These are phyloP conservation scores for Melinopterus prodromus DNA, from an alignment of 2,888 invertebrate species.

Conservation along the genomic window DNA sequence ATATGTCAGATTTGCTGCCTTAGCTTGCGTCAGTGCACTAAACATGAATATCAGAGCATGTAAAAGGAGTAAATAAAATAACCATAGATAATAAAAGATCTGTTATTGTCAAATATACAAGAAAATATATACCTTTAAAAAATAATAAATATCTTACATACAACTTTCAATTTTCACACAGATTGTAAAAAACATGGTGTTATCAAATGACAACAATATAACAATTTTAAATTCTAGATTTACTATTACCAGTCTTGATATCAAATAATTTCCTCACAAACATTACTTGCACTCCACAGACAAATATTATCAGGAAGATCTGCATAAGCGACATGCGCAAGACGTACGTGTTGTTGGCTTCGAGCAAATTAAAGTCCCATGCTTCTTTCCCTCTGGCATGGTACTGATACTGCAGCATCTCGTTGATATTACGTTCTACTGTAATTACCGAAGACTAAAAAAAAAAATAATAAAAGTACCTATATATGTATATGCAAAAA, in stretches of 20 bases:
- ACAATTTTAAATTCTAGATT: slow-evolving; percentile 63
- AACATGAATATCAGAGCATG: not conserved
- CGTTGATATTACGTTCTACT: slow-evolving; percentile 85
- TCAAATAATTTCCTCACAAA: slow-evolving; percentile 92
- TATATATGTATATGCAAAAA: too few relatives aligned
- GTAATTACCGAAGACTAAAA: slow-evolving; percentile 75
- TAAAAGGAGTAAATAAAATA: slow-evolving; percentile 7
- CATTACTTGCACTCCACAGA: slow-evolving; percentile 83
- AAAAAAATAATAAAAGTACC: slow-evolving; percentile 33
- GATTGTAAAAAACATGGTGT: slow-evolving; percentile 6
- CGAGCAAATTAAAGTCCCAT: slow-evolving; percentile 80
- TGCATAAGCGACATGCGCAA: slow-evolving; percentile 89
- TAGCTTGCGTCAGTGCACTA: not conserved
- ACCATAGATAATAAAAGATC: slow-evolving; percentile 10
- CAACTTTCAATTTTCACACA: not conserved
- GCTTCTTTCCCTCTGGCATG: slow-evolving; percentile 82
- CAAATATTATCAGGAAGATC: slow-evolving; percentile 81
- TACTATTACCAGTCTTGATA: slow-evolving; percentile 71
- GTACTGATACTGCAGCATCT: slow-evolving; percentile 85
- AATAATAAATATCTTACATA: slow-evolving; percentile 8
- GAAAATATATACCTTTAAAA: slow-evolving; percentile 12
- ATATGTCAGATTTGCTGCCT: not conserved
- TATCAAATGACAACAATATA: not conserved
- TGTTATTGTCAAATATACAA: slow-evolving; percentile 8
- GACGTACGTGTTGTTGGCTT: slow-evolving; percentile 87